Percentiles rank a stretch among this genome's conserved stretches.
phyloP scores from a whole-genome alignment of 2,888 invertebrate genomes.

The Sesamia inferens region DNA sequence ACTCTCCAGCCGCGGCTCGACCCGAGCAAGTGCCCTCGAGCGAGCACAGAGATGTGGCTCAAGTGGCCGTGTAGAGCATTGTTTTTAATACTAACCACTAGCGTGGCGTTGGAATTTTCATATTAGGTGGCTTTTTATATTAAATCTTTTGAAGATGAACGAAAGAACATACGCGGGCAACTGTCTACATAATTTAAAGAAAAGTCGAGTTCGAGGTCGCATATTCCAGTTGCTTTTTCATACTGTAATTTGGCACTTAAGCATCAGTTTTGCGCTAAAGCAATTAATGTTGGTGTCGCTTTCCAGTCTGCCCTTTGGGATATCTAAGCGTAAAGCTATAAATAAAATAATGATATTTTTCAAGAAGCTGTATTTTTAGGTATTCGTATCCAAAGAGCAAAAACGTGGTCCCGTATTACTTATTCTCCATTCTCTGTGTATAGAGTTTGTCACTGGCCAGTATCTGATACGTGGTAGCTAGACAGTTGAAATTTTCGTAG shows the following conservation, averaged over 20 bases:
- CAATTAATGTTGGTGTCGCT: slow-evolving; percentile 46
- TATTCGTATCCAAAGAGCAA: too few species aligned
- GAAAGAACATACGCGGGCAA: not conserved
- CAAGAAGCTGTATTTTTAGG: slow-evolving; percentile 32
- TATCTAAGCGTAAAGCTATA: slow-evolving; percentile 38
- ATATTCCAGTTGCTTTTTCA: slow-evolving; percentile 17
- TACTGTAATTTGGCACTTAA: slow-evolving; percentile 39
- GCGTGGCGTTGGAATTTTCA: slow-evolving; percentile 35
- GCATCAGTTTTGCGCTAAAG: slow-evolving; percentile 50
- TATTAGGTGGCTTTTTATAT: slow-evolving; percentile 18
- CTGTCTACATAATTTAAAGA: slow-evolving; percentile 4
- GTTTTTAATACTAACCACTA: slow-evolving; percentile 61
- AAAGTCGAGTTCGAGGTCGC: slow-evolving; percentile 12
- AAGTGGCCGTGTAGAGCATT: slow-evolving; percentile 62
- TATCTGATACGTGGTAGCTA: too few species aligned
- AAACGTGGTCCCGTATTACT: too few species aligned
- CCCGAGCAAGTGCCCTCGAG: slow-evolving; percentile 61
- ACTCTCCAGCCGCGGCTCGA: slow-evolving; percentile 53
- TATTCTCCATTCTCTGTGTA: too few species aligned
- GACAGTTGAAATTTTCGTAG: too few species aligned
- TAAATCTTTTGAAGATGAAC: slow-evolving; percentile 7
- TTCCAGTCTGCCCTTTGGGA: slow-evolving; percentile 35
- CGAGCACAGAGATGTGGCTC: slow-evolving; percentile 56
- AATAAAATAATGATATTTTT: slow-evolving; percentile 50
- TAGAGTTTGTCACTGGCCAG: too few species aligned